Evolutionary conservation across 1,140 invertebrate species (phyloP), one percentile per base, ranked within the genome.

Genomic region (Sarcophaga bullata): DNA sequence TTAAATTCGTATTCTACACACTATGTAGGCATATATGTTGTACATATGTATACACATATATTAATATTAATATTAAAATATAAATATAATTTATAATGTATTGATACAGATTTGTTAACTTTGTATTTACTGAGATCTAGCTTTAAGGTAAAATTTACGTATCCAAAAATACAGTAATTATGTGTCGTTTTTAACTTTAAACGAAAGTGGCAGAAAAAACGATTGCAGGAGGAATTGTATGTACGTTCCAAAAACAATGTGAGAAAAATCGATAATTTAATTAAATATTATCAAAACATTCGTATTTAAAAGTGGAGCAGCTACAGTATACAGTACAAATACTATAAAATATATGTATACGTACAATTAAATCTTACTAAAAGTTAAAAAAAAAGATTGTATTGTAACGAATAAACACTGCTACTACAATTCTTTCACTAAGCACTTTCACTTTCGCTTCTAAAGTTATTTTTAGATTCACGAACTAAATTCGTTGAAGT

Each of bases 241-340:
- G 54, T n/a, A 58, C n/a, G 54, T 58, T n/a, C 54, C 54, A 58
- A n/a, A 15, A 58, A 58, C 15, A 58, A 54, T 54, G 15, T 58
- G n/a, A 58, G 54, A n/a, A 76, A 76, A 76, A 76, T 76, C 73
- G 73, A 76, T 76, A 76, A 76, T 78, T 78, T 17, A 78, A 78
- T 78, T 78, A 78, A 78, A 78, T 78, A 78, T 78, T 50, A 78
- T 8, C 25, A 6, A 47, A 73, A 73, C 15, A 46, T 46, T 37
- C 13, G 6, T 10, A 52, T 0, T 9, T 13, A 52, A 13, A 9
- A 52, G 50, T 13, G 62, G 62, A n/a, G 54, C 54, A 58, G 11
- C 54, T 58, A 13, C 25, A 37, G 1, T 37, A 37, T 37, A 37
- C 25, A 37, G 1, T 37, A 37, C 25, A 37, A 37, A 37, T 37